Evolutionary conservation across 2,113 vertebrate species (phyloP), one percentile per base, ranked within the genome.

Genomic region (Ochotona princeps): DNA sequence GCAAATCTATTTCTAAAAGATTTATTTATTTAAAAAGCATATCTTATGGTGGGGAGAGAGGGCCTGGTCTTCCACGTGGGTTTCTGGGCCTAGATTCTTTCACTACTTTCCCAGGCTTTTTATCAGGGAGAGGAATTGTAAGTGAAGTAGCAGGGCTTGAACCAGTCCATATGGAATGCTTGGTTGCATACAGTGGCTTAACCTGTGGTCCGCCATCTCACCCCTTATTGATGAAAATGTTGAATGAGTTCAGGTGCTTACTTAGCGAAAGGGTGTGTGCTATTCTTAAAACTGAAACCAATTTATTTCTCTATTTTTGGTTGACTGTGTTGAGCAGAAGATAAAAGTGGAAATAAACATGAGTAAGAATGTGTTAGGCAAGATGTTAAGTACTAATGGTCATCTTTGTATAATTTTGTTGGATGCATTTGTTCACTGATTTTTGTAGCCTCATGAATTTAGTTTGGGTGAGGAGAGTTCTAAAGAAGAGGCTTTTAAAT

Each of bases 401-500:
- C 13, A 13, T 93, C 51, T 81, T 11, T 4, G 44, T 60, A 54
- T 47, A 81, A 74, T 92, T 85, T 87, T 90, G 10, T 92, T 80
- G 60, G 4, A 5, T 85, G 54, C 57, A 28, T 93, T 81, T 60
- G 25, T n/a, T 63, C 67, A 83, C 23, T 23, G n/a, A 32, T 81
- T 87, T 57, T 88, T 92, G 54, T 87, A 28, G 73, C 10, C 66
- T 82, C 51, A 85, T 65, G 13, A 90, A 78, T 23, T 84, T 82
- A 87, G 38, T 85, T 78, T 82, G 78, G 49, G 18, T 73, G n/a
- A 82, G 15, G 90, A 84, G 23, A 73, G 6, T 76, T 96, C 82
- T 67, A 61, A 80, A 90, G 83, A 83, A 85, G 51, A 3, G 38
- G 84, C 51, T 86, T 76, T 32, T 92, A 85, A 85, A 75, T 92